These are phyloP conservation scores for Plodia interpunctella DNA, from an alignment of 1,140 invertebrate genomes.

Conservation along the genomic window DNA sequence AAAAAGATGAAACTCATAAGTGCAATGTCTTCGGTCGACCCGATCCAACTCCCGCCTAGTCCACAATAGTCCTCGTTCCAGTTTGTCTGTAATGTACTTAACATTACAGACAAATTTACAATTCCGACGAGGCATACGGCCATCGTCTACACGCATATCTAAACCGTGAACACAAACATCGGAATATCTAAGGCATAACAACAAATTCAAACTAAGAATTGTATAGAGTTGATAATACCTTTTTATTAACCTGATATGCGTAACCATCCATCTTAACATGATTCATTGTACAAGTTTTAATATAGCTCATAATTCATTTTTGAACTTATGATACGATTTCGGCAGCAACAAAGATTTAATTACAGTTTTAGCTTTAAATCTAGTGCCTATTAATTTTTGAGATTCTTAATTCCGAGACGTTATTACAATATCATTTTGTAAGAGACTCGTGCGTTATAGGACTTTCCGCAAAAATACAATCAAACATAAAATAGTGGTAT, in stretches of 20 bases:
- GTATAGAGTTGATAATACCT: background rate
- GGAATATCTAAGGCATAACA: background rate
- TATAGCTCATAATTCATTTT: too few species aligned
- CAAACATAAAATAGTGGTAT: background rate
- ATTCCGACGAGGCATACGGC: background rate
- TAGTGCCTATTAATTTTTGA: too few species aligned
- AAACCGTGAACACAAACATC: background rate
- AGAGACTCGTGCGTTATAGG: too few species aligned
- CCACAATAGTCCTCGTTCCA: background rate
- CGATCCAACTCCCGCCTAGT: background rate
- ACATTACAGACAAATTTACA: slow-evolving; percentile 4
- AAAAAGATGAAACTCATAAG: background rate
- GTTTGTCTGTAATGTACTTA: background rate
- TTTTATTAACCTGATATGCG: background rate
- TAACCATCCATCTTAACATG: too few species aligned
- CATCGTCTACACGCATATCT: background rate
- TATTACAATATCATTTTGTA: too few species aligned
- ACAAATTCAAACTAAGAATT: too few species aligned
- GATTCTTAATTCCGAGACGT: too few species aligned
- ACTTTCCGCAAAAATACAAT: too few species aligned
- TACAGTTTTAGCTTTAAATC: too few species aligned
- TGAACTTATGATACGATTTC: too few species aligned
- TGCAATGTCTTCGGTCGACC: background rate
- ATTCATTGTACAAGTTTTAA: too few species aligned
- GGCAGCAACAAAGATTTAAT: too few species aligned